Conservation (phyloP, 1,140 invertebrate genomes). For the Temnothorax longispinosus region DNA sequence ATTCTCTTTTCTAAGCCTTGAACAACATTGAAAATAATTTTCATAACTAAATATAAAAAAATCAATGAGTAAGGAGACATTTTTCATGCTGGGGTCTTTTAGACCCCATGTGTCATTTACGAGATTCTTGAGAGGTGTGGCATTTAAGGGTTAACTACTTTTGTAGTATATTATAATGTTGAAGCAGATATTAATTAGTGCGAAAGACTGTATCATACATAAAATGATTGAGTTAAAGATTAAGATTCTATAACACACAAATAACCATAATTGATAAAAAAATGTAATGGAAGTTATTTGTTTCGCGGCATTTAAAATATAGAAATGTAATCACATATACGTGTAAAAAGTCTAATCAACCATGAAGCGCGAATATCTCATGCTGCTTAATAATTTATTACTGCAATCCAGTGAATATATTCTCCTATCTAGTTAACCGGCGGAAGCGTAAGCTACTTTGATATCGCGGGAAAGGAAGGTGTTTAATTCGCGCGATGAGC, state of each 20-base stretch:
- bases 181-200: background rate
- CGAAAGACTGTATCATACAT: background rate
- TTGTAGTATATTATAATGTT: background rate
- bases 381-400: background rate
- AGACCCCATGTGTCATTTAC: too few relatives aligned
- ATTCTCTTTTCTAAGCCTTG: too few relatives aligned
- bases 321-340: background rate
- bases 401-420: background rate
- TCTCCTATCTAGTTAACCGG: background rate
- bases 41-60: too few relatives aligned
- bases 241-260: background rate
- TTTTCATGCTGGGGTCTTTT: too few relatives aligned
- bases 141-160: background rate
- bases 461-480: background rate
- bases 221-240: background rate
- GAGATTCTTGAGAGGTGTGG: too few relatives aligned
- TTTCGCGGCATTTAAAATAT: background rate
- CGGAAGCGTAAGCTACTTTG: conserved; percentile 7
- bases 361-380: background rate
- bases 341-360: background rate
- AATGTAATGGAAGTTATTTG: background rate
- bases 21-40: too few relatives aligned
- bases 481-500: background rate
- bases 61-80: too few relatives aligned
- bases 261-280: background rate